These are phyloP conservation scores for Rhyacophila brunnea DNA, from an alignment of 1,140 invertebrate species.

Conservation along the genomic window DNA sequence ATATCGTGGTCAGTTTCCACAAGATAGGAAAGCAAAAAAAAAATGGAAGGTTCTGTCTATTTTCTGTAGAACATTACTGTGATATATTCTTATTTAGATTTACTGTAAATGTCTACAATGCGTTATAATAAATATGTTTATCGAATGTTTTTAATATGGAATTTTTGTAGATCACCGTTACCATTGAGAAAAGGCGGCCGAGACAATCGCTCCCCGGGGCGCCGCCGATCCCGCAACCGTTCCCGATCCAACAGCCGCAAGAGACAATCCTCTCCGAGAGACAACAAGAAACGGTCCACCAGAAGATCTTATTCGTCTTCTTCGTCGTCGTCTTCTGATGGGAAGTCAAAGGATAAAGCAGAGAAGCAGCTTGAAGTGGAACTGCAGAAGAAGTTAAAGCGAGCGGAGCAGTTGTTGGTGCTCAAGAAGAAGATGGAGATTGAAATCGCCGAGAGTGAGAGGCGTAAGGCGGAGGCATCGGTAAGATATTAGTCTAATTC, in stretches of 20 bases:
- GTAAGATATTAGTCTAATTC: no score
- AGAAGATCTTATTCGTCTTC: constrained; percentile 17
- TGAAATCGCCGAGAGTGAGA: constrained; percentile 48
- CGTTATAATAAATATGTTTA: no score
- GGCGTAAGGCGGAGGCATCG: constrained; percentile 36
- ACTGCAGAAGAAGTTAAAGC: constrained; percentile 46
- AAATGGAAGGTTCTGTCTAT: no score
- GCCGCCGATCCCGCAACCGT: not conserved
- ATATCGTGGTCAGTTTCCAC: no score
- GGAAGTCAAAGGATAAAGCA: constrained; percentile 10
- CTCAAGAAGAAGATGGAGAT: constrained; percentile 58
- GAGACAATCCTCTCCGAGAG: not conserved
- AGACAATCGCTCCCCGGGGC: not conserved
- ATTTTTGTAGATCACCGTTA: no score
- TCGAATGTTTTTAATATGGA: no score
- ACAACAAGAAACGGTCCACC: not conserved
- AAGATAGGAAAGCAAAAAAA: no score
- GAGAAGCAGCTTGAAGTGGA: constrained; percentile 37
- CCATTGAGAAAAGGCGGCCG: not conserved
- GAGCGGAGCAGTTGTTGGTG: constrained; percentile 50
- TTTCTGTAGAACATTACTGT: no score
- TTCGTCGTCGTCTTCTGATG: constrained; percentile 23
- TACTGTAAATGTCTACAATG: no score
- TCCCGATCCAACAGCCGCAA: not conserved
- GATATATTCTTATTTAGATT: no score